Conservation (phyloP, 2,888 invertebrate genomes). For the Drosophila parthenogenetica region DNA sequence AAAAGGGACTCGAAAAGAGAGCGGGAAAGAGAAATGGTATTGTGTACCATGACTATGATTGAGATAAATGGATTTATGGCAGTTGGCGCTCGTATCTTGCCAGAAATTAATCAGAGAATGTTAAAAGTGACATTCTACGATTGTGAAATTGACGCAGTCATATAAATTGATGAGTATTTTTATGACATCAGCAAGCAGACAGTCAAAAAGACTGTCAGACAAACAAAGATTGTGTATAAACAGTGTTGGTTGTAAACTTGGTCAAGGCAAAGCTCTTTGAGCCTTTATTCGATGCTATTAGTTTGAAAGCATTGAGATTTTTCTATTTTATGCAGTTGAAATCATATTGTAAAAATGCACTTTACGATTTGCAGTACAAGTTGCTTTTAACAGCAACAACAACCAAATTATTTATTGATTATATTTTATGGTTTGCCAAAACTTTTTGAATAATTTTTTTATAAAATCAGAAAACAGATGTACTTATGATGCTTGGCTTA, state of each 20-base stretch:
- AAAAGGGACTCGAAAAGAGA: background rate
- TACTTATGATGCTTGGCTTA: slow-evolving; percentile 47
- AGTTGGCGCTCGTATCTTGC: slow-evolving; percentile 60
- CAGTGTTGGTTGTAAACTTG: slow-evolving; percentile 37
- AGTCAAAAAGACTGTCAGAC: slow-evolving; percentile 11
- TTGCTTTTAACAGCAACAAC: slow-evolving; percentile 7
- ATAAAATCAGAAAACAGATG: slow-evolving; percentile 30
- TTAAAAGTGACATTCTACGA: slow-evolving; percentile 71
- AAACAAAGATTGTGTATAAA: slow-evolving; percentile 2
- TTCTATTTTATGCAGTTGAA: background rate
- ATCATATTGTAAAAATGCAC: slow-evolving; percentile 34
- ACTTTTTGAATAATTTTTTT: slow-evolving; percentile 72
- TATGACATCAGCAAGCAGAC: slow-evolving; percentile 35
- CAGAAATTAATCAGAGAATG: slow-evolving; percentile 74
- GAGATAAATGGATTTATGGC: slow-evolving; percentile 78
- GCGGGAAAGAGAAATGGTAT: slow-evolving; percentile 20
- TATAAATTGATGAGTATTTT: slow-evolving; percentile 68
- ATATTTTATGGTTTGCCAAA: slow-evolving; percentile 50
- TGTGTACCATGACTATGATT: slow-evolving; percentile 69
- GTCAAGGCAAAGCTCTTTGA: slow-evolving; percentile 15
- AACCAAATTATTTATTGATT: slow-evolving; percentile 17
- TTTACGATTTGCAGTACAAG: slow-evolving; percentile 15
- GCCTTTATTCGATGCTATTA: slow-evolving; percentile 8
- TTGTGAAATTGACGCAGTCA: slow-evolving; percentile 73
- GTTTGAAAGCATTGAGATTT: slow-evolving; percentile 3